phyloP scores from a whole-genome alignment of 2,113 vertebrate species.

The Todiramphus chloris region DNA sequence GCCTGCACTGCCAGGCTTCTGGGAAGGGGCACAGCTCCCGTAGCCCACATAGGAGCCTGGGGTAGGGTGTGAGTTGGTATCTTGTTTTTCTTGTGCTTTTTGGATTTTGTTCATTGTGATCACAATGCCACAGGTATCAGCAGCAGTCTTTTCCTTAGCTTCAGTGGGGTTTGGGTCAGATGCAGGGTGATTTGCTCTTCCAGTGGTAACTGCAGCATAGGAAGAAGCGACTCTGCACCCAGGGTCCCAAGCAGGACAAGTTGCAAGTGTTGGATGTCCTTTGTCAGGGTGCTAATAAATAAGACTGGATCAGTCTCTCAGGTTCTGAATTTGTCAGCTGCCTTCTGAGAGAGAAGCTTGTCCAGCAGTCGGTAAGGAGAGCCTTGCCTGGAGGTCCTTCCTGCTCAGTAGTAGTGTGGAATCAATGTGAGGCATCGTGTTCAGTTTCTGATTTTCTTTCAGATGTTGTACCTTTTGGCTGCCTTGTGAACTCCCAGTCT shows the following conservation, averaged over 20 bases:
- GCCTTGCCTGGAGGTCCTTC: background rate
- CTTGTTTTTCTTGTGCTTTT: background rate
- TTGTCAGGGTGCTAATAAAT: background rate
- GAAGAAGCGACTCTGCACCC: background rate
- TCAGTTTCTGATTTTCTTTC: background rate
- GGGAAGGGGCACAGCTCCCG: background rate
- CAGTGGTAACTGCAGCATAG: background rate
- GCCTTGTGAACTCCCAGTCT: background rate
- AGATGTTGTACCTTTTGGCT: background rate
- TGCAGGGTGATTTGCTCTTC: background rate
- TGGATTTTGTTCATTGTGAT: background rate
- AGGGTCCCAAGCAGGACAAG: background rate
- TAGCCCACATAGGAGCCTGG: accelerated
- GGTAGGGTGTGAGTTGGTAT: background rate
- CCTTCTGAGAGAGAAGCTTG: background rate
- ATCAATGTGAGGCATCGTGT: background rate
- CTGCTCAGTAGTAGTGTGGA: background rate
- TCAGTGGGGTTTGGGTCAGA: background rate
- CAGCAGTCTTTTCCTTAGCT: background rate
- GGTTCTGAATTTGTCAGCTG: background rate
- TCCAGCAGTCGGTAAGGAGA: accelerated
- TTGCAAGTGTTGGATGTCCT: background rate
- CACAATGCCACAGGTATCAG: background rate
- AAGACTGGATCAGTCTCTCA: background rate
- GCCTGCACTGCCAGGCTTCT: background rate